Evolutionary conservation across 1,140 invertebrate genomes (phyloP), one percentile per base, ranked within the genome.

Genomic region (Samia ricini): DNA sequence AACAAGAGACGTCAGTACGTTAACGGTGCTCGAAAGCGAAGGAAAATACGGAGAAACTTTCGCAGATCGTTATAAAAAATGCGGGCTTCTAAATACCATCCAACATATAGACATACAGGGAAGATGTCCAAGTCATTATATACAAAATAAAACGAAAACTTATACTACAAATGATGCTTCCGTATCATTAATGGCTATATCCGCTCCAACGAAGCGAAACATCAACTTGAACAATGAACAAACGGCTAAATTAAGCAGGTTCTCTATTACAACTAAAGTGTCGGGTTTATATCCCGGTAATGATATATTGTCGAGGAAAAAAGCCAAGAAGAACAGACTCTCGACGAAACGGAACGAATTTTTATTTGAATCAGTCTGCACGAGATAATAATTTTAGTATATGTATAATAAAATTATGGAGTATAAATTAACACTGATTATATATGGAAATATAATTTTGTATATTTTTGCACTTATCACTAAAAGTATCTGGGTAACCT

Each of bases 31-130:
- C 33, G 33, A 42, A 12, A 15, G n/a, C 4, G 8, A 26, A 26
- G 33, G n/a, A 42, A 42, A 42, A 15, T 12, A 42, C 4, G 33
- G 10, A 42, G 33, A 42, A 3, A 42, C 10, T 42, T 42, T 42
- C n/a, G 33, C 33, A 12, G 71, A 77, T 2, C 63, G 69, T 21
- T 81, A 81, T 51, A 70, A 60, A 49, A 72, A 60, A 62, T 85
- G 82, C 55, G 33, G 33, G 15, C 33, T 42, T 42, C 50, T 81
- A 10, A 75, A 81, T 26, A 51, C 61, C 1, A 77, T 85, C 12
- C 73, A 83, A 58, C 83, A 84, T 59, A 79, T 86, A 10, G 83
- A 86, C 24, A 81, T 84, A 19, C 72, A 61, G 24, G 78, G 81
- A 0, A 78, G 65, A 56, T 56, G 50, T 5, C 59, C 63, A 48